phyloP scores from a whole-genome alignment of 1,140 invertebrate species.

The Euwallacea fornicatus region DNA sequence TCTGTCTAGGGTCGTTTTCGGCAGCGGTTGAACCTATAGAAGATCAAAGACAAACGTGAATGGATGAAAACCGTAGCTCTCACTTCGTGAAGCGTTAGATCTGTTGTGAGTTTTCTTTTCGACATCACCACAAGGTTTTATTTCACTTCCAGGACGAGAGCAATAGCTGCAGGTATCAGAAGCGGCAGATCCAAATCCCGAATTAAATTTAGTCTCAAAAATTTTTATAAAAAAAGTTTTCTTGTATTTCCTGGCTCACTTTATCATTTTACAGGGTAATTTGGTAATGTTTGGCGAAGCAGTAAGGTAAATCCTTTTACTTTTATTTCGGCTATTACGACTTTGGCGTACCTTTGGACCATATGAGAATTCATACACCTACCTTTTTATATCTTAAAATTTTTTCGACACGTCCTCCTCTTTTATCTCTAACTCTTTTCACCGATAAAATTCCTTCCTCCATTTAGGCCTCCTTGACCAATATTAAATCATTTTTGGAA shows the following conservation, averaged over 20 bases:
- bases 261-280: conserved; percentile 12
- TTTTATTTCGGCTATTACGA: conserved; percentile 9
- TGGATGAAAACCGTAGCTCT: conserved; percentile 16
- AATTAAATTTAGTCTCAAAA: conserved; percentile 14
- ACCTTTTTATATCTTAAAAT: background rate
- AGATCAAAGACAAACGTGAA: too few species aligned
- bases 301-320: background rate
- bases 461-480: background rate
- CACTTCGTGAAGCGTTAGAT: background rate
- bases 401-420: background rate
- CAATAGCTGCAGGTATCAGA: conserved; percentile 19
- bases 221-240: conserved; percentile 21
- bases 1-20: conserved; percentile 42
- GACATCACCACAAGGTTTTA: background rate
- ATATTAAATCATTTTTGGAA: background rate
- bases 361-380: background rate
- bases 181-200: conserved; percentile 20
- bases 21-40: too few species aligned
- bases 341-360: background rate
- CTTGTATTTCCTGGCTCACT: background rate
- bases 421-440: background rate
- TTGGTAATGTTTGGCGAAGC: conserved; percentile 4
- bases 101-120: background rate
- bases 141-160: background rate
- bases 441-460: background rate